These are phyloP conservation scores for Cyphomyrmex costatus DNA, from an alignment of 1,140 invertebrate species.

Conservation along the genomic window DNA sequence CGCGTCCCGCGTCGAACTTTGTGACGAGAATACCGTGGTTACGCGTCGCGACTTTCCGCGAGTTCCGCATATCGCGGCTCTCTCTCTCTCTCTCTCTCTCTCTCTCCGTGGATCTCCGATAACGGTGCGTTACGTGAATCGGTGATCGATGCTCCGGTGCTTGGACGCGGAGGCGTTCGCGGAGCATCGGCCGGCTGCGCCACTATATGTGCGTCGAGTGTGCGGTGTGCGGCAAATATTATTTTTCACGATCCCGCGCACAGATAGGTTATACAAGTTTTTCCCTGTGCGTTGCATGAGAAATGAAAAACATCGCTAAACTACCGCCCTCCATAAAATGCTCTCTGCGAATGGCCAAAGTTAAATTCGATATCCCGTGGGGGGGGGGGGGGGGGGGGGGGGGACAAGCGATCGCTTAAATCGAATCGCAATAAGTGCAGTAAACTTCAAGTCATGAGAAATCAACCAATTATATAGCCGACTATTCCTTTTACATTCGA, in stretches of 20 bases:
- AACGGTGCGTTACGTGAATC: conserved; percentile 27
- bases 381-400: too few species aligned
- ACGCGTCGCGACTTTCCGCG: not conserved
- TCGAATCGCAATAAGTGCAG: too few species aligned
- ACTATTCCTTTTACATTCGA: too few species aligned
- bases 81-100: too few species aligned
- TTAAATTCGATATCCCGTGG: conserved; percentile 43
- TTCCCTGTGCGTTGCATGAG: not conserved
- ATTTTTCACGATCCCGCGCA: conserved; percentile 54
- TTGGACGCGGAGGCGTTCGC: not conserved
- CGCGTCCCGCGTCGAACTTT: not conserved
- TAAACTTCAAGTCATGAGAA: too few species aligned
- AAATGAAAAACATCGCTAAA: conserved; percentile 50
- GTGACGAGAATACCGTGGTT: not conserved
- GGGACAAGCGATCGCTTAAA: too few species aligned
- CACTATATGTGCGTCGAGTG: not conserved
- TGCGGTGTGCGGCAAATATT: conserved; percentile 52
- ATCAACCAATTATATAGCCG: too few species aligned
- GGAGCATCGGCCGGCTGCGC: conserved; percentile 2
- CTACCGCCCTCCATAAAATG: not conserved
- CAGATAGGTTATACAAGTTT: conserved; percentile 56
- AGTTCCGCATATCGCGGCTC: not conserved
- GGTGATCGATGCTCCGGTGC: conserved; percentile 44
- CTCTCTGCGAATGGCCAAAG: not conserved
- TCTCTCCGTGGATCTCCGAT: not conserved